These are phyloP conservation scores for Drosophila yakuba DNA, from an alignment of 1,140 invertebrate genomes.

Conservation along the genomic window DNA sequence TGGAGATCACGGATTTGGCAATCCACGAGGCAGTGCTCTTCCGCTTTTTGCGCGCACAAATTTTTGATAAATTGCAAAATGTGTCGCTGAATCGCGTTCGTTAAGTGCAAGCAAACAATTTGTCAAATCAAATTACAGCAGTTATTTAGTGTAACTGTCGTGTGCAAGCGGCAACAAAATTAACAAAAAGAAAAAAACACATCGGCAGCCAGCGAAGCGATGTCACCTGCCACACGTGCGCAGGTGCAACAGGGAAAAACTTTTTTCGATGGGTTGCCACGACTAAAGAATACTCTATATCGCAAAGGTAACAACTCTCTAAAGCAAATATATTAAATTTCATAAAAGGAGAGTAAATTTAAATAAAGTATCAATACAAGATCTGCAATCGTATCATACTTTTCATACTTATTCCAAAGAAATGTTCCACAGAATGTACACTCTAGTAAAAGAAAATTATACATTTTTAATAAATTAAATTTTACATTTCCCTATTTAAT, in stretches of 20 bases:
- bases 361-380: too few species aligned
- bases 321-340: too few species aligned
- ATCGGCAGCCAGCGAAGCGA: constrained; percentile 53
- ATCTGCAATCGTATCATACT: too few species aligned
- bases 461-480: too few species aligned
- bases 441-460: too few species aligned
- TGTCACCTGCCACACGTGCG: constrained; percentile 61
- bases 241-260: constrained; percentile 19
- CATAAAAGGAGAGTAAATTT: too few species aligned
- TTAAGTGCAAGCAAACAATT: constrained; percentile 74
- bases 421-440: too few species aligned
- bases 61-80: constrained; percentile 66
- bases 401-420: too few species aligned
- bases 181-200: background rate
- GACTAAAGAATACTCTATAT: background rate
- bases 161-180: constrained; percentile 9
- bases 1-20: constrained; percentile 47
- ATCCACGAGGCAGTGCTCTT: constrained; percentile 32
- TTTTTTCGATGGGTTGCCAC: background rate
- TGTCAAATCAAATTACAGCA: constrained; percentile 76
- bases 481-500: background rate
- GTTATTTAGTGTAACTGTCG: constrained; percentile 69
- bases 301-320: too few species aligned
- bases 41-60: constrained; percentile 41
- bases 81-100: constrained; percentile 42